Evolutionary conservation across 2,888 invertebrate species (phyloP).

Genomic region (Cordilura impudica): DNA sequence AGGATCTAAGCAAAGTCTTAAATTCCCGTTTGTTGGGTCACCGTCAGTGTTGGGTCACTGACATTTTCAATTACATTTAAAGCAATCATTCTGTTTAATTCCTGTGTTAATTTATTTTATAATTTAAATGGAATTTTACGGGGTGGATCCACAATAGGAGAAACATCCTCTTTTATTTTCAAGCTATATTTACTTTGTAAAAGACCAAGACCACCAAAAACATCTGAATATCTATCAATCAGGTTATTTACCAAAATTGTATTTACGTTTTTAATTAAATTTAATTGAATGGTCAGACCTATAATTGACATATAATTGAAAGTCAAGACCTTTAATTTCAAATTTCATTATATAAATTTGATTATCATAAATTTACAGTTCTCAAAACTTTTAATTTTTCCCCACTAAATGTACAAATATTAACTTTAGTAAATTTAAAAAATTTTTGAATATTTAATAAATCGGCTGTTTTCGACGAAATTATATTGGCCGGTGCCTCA

Average conservation of each 20-base stretch:
- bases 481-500: constrained; percentile 12
- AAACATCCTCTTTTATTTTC: neutral
- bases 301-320: neutral
- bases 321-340: neutral
- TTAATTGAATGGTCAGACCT: neutral
- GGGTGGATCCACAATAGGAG: neutral
- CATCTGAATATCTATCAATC: neutral
- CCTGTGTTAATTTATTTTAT: constrained; percentile 31
- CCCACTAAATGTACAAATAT: neutral
- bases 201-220: neutral
- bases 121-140: constrained; percentile 32
- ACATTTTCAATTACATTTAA: no score
- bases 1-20: no score
- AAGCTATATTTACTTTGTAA: neutral
- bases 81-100: no score
- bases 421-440: neutral
- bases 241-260: neutral
- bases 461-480: constrained; percentile 1
- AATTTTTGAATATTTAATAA: neutral
- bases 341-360: neutral
- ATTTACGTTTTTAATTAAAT: neutral
- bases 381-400: neutral
- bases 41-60: no score
- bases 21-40: no score
- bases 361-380: neutral